Conservation (phyloP, 2,113 vertebrate genomes). For the Tachysurus fulvidraco region DNA sequence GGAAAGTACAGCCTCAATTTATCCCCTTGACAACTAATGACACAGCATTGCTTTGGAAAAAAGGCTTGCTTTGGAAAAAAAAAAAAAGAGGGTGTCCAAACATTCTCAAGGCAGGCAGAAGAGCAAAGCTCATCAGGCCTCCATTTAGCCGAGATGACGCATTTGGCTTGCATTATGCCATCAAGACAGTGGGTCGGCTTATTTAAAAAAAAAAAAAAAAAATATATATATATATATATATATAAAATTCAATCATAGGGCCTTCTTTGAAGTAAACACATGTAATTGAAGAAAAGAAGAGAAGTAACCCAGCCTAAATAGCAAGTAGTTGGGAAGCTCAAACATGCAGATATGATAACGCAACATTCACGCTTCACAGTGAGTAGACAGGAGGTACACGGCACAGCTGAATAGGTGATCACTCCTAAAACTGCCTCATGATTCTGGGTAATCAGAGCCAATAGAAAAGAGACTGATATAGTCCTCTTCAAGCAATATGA, state of each 20-base stretch:
- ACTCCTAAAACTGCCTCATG: background rate
- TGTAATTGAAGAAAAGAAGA: background rate
- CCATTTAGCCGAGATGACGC: constrained; percentile 46
- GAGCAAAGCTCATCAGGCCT: constrained; percentile 40
- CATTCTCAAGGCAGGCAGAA: constrained; percentile 45
- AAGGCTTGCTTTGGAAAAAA: constrained; percentile 11
- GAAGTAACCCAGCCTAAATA: background rate
- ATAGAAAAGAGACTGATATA: constrained; percentile 8
- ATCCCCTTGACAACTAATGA: constrained; percentile 52
- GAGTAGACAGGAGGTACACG: background rate
- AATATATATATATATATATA: too few species aligned
- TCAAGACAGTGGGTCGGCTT: constrained; percentile 5
- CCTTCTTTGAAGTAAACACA: constrained; percentile 19
- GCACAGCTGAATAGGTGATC: background rate
- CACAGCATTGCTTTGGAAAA: constrained; percentile 44
- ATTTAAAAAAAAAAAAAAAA: background rate
- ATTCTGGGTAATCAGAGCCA: constrained; percentile 8
- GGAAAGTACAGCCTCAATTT: constrained; percentile 34
- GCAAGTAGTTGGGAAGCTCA: background rate
- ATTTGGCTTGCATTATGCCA: constrained; percentile 30
- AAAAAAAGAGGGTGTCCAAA: constrained; percentile 41
- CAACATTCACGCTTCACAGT: background rate
- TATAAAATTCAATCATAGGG: constrained; percentile 15
- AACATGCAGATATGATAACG: background rate
- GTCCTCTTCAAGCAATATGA: background rate